These are phyloP conservation scores for Pedetes capensis DNA, from an alignment of 2,113 vertebrate species.

Conservation along the genomic window DNA sequence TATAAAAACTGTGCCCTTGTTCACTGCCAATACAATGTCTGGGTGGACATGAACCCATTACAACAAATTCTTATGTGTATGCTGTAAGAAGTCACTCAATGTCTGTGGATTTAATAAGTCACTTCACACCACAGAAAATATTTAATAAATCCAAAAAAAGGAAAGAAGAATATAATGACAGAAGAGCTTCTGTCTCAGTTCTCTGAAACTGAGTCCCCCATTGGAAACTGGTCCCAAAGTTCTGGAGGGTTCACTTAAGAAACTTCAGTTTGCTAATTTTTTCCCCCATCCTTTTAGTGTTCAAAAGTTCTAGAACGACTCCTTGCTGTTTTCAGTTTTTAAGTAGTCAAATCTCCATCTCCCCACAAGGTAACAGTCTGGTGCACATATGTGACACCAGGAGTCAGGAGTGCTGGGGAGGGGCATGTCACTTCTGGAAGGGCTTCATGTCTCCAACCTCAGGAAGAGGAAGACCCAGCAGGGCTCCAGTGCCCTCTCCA, in stretches of 20 bases:
- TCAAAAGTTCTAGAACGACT: slow-evolving; percentile 75
- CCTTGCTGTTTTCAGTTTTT: slow-evolving; percentile 73
- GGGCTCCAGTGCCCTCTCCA: slow-evolving; percentile 56
- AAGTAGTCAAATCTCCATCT: slow-evolving; percentile 71
- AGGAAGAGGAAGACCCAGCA: slow-evolving; percentile 20
- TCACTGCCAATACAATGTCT: slow-evolving; percentile 85
- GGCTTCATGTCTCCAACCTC: slow-evolving; percentile 64
- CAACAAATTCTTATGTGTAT: slow-evolving; percentile 82
- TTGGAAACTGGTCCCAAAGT: slow-evolving; percentile 84
- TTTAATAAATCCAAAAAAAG: slow-evolving; percentile 86
- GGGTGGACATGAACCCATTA: slow-evolving; percentile 86
- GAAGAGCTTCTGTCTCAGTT: slow-evolving; percentile 83
- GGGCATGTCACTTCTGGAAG: slow-evolving; percentile 66
- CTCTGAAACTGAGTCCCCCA: slow-evolving; percentile 79
- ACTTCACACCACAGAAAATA: slow-evolving; percentile 90
- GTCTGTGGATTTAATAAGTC: slow-evolving; percentile 89
- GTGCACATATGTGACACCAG: slow-evolving; percentile 63
- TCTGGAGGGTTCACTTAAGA: slow-evolving; percentile 77
- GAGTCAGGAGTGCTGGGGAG: slow-evolving; percentile 49
- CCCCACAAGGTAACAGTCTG: slow-evolving; percentile 74
- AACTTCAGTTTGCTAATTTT: slow-evolving; percentile 68
- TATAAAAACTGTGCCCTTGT: slow-evolving; percentile 86
- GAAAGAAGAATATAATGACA: slow-evolving; percentile 78
- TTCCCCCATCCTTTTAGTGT: slow-evolving; percentile 80
- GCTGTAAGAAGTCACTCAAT: slow-evolving; percentile 87